phyloP scores from a whole-genome alignment of 2,113 vertebrate species.

The Chrysochloris asiatica region DNA sequence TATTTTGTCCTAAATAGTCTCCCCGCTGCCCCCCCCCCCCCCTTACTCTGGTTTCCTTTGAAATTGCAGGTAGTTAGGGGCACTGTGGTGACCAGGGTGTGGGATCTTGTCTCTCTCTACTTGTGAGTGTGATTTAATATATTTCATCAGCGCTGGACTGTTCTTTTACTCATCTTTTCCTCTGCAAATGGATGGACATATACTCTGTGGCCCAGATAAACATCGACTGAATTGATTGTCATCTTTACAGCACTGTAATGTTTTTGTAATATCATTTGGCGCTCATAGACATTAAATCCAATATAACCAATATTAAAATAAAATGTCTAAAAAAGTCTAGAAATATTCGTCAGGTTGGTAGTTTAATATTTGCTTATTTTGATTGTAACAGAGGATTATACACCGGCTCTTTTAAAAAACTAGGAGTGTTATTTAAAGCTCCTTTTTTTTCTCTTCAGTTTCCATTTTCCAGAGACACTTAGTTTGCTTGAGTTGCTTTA shows the following conservation, averaged over 20 bases:
- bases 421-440: not conserved
- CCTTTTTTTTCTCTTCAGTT: not conserved
- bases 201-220: not conserved
- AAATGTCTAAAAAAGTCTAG: not conserved
- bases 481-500: not conserved
- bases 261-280: not conserved
- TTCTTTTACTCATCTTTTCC: not conserved
- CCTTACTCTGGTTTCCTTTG: not conserved
- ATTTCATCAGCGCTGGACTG: not conserved
- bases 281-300: not conserved
- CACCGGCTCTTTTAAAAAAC: not conserved
- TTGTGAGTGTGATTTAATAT: not conserved
- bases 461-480: not conserved
- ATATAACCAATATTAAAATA: not conserved
- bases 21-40: not conserved
- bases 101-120: not conserved
- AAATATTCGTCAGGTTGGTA: not conserved
- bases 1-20: not conserved
- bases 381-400: not conserved
- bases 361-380: constrained; percentile 27
- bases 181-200: too few relatives aligned
- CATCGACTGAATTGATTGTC: not conserved
- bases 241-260: not conserved
- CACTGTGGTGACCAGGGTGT: not conserved
- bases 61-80: not conserved